Evolutionary conservation across 2,113 vertebrate species (phyloP), one percentile per base, ranked within the genome.

Genomic region (Prunella fulvescens): DNA sequence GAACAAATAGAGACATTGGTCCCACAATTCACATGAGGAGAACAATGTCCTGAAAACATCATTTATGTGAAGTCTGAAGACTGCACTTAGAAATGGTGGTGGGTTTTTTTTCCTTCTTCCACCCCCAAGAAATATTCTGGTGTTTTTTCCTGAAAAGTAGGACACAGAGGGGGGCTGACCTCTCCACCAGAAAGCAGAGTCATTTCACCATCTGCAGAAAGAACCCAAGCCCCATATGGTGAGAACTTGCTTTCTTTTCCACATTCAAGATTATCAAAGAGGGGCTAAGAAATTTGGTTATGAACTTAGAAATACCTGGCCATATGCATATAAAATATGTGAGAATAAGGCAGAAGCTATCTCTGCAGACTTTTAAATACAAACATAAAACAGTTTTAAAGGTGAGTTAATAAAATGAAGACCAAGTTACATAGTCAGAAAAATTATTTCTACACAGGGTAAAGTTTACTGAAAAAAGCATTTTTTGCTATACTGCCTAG

Each of bases 191-290:
- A 81, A 39, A 88, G 26, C 0, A 57, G 91, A 90, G 77, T 31
- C 66, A 91, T 91, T 92, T 93, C 77, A 51, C 73, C 89, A 86
- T 87, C 87, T 86, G 69, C 60, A 93, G 62, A 86, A 61, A 86
- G 62, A 94, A 54, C 18, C 58, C 57, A 85, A 89, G 77, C 44
- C 77, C 70, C 81, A 64, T 40, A 47, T 35, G 67, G 74, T 40
- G 51, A 93, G 62, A 80, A 83, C 69, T 77, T 51, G 64, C 67
- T 70, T 79, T 79, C 90, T 80, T 71, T 90, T 72, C 62, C 77
- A 86, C 60, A 78, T 53, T 70, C 42, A 70, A 58, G n/a, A 44
- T 61, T 18, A 91, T 47, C 54, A 81, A 81, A 92, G 70, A 83
- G 53, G 4, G 40, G 29, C 42, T 45, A 42, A 62, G 58, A 82